Evolutionary conservation across 2,797 vertebrate species (phyloP).

Genomic region (Liparis tanakae): DNA sequence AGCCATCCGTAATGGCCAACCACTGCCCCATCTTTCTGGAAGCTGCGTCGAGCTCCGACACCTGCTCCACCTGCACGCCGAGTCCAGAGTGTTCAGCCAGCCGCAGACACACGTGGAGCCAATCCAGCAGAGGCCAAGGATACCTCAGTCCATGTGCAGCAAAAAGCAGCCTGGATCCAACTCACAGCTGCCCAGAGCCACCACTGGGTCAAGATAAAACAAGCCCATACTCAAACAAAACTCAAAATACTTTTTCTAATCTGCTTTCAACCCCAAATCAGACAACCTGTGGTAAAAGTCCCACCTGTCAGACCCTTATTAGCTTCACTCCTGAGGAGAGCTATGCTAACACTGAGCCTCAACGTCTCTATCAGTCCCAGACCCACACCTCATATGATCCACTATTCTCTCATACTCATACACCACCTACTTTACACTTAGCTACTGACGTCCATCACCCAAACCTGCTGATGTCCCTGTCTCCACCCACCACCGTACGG

Average conservation of each 20-base stretch:
- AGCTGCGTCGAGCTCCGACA: constrained; percentile 85
- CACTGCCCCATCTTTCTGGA: constrained; percentile 86
- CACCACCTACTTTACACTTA: constrained; percentile 53
- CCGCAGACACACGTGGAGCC: constrained; percentile 56
- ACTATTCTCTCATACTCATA: constrained; percentile 36
- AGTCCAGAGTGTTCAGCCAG: constrained; percentile 66
- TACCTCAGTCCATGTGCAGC: constrained; percentile 29
- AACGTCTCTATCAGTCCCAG: constrained; percentile 67
- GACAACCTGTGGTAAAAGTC: constrained; percentile 52
- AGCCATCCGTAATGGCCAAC: constrained; percentile 85
- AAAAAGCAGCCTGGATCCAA: constrained; percentile 26
- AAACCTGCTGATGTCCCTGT: constrained; percentile 42
- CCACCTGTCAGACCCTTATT: constrained; percentile 68
- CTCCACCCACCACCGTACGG: constrained; percentile 21
- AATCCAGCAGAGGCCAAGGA: constrained; percentile 39
- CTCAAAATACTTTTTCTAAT: constrained; percentile 27
- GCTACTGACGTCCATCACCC: constrained; percentile 39
- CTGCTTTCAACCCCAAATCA: constrained; percentile 17
- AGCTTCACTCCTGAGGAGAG: constrained; percentile 70
- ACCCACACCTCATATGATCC: constrained; percentile 42
- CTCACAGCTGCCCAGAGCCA: constrained; percentile 26
- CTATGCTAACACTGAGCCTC: constrained; percentile 67
- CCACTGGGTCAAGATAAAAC: constrained; percentile 33
- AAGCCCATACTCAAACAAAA: constrained; percentile 41
- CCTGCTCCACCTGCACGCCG: constrained; percentile 89